These are phyloP conservation scores for Bos taurus DNA, from an alignment of 2,113 vertebrate species.

Conservation along the genomic window ARS-UCD2.0 NC_037348.1:29761501-29762000, in stretches of 20 bases:
- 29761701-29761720: not conserved
- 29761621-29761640: not conserved
- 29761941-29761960: not conserved
- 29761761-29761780: not conserved
- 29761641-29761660: too few species aligned
- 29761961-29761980: not conserved
- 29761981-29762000: not conserved
- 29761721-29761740: not conserved
- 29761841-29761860: slow-evolving; percentile 26
- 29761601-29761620: not conserved
- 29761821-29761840: not conserved
- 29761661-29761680: not conserved
- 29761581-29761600: not conserved
- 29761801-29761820: not conserved
- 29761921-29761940: slow-evolving; percentile 48
- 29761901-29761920: slow-evolving; percentile 15
- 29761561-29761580: rapidly evolving
- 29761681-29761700: not conserved
- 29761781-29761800: not conserved
- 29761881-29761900: not conserved
- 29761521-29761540: not conserved
- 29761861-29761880: slow-evolving; percentile 9
- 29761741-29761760: not conserved
- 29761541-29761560: too few species aligned
- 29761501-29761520: not conserved